Conservation (phyloP, 92 coral and sea anemone genomes). For the Phenganax stokvisi region DNA sequence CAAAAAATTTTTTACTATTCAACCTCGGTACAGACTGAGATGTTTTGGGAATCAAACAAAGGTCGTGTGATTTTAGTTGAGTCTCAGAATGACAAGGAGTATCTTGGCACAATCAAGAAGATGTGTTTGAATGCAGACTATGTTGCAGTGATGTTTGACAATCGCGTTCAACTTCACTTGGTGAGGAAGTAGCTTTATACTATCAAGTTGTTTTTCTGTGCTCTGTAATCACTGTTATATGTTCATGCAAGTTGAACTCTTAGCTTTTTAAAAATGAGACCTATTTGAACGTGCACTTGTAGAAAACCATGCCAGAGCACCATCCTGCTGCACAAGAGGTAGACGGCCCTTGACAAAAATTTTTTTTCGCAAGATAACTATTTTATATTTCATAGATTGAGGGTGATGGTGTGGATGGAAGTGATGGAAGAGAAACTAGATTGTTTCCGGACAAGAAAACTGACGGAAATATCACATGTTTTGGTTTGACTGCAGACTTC, state of each 20-base stretch:
- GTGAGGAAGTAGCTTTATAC: conserved; percentile 38
- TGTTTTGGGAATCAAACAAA: not conserved
- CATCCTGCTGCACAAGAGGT: too few relatives aligned
- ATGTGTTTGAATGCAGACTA: conserved; percentile 87
- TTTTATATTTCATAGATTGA: conserved; percentile 59
- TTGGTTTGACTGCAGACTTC: conserved; percentile 87
- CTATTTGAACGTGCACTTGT: too few relatives aligned
- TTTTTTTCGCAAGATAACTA: not conserved
- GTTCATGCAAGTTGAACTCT: too few relatives aligned
- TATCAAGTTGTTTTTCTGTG: not conserved
- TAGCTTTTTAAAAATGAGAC: too few relatives aligned
- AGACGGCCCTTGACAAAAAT: too few relatives aligned
- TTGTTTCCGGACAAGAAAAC: conserved; percentile 90
- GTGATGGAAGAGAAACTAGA: conserved; percentile 88
- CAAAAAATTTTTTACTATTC: not conserved
- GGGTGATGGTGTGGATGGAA: conserved; percentile 74
- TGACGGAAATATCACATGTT: conserved; percentile 81
- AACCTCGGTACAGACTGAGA: not conserved
- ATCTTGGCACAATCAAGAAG: conserved; percentile 79
- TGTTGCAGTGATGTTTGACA: conserved; percentile 93
- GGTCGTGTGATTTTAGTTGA: conserved; percentile 45
- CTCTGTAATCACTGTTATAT: not conserved
- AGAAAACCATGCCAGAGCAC: too few relatives aligned
- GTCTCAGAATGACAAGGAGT: conserved; percentile 90
- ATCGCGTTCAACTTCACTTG: conserved; percentile 86